phyloP scores from a whole-genome alignment of 2,888 invertebrate species.

The Ennomos quercinarius region DNA sequence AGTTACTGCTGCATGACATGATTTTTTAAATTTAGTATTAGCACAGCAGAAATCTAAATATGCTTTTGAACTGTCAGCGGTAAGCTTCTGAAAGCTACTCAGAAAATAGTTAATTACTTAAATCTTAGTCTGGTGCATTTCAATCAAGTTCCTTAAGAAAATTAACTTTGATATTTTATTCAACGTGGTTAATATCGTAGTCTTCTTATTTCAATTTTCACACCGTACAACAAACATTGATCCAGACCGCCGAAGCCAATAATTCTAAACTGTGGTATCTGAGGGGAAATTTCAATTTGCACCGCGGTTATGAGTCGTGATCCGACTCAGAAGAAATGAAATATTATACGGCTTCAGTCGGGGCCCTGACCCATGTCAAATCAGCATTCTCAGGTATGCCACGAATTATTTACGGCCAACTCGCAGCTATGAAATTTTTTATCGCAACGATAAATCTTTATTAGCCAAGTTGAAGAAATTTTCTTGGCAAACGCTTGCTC shows the following conservation, averaged over 20 bases:
- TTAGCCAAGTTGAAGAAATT: conserved; percentile 66
- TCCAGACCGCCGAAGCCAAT: conserved; percentile 48
- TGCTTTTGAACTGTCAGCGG: too few species aligned
- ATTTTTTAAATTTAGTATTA: too few species aligned
- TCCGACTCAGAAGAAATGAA: conserved; percentile 75
- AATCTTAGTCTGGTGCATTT: too few species aligned
- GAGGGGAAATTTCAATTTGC: conserved; percentile 75
- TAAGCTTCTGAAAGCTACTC: too few species aligned
- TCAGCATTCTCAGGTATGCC: conserved; percentile 82
- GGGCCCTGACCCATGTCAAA: conserved; percentile 80
- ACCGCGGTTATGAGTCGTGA: conserved; percentile 67
- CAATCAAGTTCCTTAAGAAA: too few species aligned
- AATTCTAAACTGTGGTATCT: conserved; percentile 59
- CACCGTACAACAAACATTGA: conserved; percentile 24
- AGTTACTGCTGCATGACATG: too few species aligned
- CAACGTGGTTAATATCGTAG: background rate
- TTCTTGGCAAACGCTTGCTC: conserved; percentile 47
- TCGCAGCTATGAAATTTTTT: conserved; percentile 78
- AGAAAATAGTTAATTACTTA: too few species aligned
- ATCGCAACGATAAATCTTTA: conserved; percentile 79
- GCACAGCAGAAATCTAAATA: too few species aligned
- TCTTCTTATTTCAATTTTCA: conserved; percentile 15
- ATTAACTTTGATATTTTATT: background rate
- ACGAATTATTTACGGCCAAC: conserved; percentile 80
- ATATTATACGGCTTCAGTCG: conserved; percentile 68